Percentiles rank a stretch among this genome's conserved stretches.
Evolutionary conservation across 2,888 invertebrate species (phyloP).

Genomic region (Eristalinus aeneus): DNA sequence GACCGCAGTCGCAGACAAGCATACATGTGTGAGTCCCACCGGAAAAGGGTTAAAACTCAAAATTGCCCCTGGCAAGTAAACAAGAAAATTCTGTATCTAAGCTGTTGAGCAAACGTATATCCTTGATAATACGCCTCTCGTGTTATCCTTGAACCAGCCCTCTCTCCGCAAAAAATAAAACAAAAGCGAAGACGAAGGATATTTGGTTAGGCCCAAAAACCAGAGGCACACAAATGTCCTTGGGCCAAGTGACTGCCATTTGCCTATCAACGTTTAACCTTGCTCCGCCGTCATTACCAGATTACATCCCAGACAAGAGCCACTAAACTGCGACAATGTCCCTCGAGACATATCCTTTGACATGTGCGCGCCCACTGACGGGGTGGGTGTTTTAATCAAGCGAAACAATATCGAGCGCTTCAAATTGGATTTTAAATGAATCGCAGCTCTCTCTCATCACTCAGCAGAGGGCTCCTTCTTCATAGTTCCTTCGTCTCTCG

Average conservation of each 20-base stretch:
- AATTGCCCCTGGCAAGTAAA: conserved; percentile 39
- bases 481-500: neutral
- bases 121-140: conserved; percentile 47
- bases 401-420: conserved; percentile 59
- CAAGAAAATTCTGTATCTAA: conserved; percentile 33
- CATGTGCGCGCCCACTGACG: conserved; percentile 22
- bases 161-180: neutral
- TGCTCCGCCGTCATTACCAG: conserved; percentile 38
- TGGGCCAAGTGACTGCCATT: conserved; percentile 45
- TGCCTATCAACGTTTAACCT: conserved; percentile 47
- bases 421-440: conserved; percentile 65
- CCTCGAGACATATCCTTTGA: conserved; percentile 30
- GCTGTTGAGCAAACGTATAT: conserved; percentile 60
- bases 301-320: conserved; percentile 8
- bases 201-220: conserved; percentile 46
- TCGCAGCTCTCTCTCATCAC: neutral
- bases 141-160: conserved; percentile 6
- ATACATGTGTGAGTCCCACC: conserved; percentile 2
- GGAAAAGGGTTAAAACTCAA: conserved; percentile 30
- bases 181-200: conserved; percentile 19
- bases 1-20: conserved; percentile 27
- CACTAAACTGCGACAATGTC: neutral
- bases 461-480: neutral
- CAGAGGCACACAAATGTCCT: conserved; percentile 33
- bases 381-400: conserved; percentile 61